Evolutionary conservation across 1,140 invertebrate species (phyloP), one percentile per base, ranked within the genome.

Genomic region (Drosophila pruinosa): DNA sequence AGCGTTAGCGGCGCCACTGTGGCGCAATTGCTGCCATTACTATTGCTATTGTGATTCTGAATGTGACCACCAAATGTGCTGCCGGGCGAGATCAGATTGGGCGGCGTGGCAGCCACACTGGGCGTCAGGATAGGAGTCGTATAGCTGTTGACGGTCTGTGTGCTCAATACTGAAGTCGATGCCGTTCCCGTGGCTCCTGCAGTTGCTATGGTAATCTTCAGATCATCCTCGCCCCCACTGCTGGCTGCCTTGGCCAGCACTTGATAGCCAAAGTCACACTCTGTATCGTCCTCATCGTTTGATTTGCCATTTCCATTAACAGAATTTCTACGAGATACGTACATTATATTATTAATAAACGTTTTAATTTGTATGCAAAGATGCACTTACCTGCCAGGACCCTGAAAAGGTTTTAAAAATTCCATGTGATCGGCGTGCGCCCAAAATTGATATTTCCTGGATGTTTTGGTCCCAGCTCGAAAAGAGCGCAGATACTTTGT

Each of bases 341-440:
- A 19, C 0, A 12, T 1, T 5, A 4, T 6, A 5, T 19, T 3
- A 31, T 22, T 47, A 34, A 14, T 17, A 14, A 1, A n/a, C 5
- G 2, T n/a, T 34, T 4, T 2, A 34, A 3, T 34, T 5, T 28
- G 26, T 34, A 14, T 0, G 31, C 2, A 12, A 3, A 34, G 31
- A 1, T 0, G 0, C 31, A 28, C 58, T 72, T 28, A 89, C 90
- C 90, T 81, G 65, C 90, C 90, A 0, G 90, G 90, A 22, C 90
- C 90, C 48, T 91, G 90, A 31, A 88, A 91, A 3, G 90, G 90
- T 52, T 89, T 90, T 2, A 91, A 69, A 48, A 91, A 91, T 12
- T 91, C 90, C 90, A 91, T 91, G 53, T 91, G 90, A 45, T 91
- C 89, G 12, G 90, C 90, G 80, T 91, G 90, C 4, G 90, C 90